Evolutionary conservation across 2,888 invertebrate species (phyloP).

Genomic region (Platycnemis pennipes): DNA sequence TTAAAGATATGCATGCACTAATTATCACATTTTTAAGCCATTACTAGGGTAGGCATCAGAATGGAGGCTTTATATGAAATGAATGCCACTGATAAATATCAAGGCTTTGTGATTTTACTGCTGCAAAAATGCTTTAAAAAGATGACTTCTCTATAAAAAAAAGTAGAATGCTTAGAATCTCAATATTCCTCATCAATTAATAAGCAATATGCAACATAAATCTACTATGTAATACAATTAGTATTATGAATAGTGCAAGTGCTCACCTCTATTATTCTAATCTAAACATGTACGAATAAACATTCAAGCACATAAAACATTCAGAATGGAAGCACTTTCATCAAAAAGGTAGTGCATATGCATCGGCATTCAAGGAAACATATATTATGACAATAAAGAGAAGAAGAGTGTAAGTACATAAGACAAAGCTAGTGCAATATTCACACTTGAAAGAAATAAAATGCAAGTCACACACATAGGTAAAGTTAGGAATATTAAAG

Average conservation of each 20-base stretch:
- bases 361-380: not conserved
- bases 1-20: too few species aligned
- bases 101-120: not conserved
- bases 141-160: not conserved
- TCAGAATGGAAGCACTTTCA: not conserved
- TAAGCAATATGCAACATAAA: not conserved
- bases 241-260: not conserved
- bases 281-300: not conserved
- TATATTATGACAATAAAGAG: not conserved
- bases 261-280: not conserved
- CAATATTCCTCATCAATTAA: not conserved
- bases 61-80: not conserved
- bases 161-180: not conserved
- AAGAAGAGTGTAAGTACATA: not conserved
- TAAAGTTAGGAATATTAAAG: not conserved
- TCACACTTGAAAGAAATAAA: constrained; percentile 1
- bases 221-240: not conserved
- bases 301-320: not conserved
- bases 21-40: not conserved
- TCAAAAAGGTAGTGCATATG: not conserved
- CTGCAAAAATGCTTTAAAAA: not conserved
- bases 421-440: not conserved
- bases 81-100: not conserved
- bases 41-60: not conserved
- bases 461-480: not conserved